Evolutionary conservation across 2,113 vertebrate species (phyloP), one percentile per base, ranked within the genome.

Genomic region (Stercorarius parasiticus): DNA sequence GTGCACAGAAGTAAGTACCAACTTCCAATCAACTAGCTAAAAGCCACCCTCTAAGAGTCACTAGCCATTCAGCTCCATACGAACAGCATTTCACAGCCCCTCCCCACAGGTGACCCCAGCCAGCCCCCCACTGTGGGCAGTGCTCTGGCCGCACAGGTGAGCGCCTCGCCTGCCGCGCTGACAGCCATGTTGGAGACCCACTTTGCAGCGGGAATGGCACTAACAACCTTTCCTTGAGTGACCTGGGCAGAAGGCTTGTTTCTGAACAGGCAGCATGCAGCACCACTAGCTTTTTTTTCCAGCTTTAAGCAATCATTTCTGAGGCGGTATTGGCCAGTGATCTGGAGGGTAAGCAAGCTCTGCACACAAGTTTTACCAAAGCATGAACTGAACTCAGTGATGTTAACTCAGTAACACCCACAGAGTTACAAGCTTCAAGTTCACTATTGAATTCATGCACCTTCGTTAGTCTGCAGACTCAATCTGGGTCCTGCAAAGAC

Each of bases 71-170:
- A 23, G 18, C 34, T 70, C 10, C 10, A 14, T 1, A 47, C 22
- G 66, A 13, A 53, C 0, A 2, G 49, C 27, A 65, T 42, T 49
- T 56, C 77, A 73, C 34, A n/a, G 38, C 22, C 55, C 15, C 32
- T 36, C 50, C 2, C 2, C 2, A 2, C 4, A 10, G 45, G 17
- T 53, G 55, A 17, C 16, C 29, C 32, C 0, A 0, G 43, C 16
- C 40, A 58, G 42, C n/a, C 52, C 42, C 42, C 38, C 1, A 1
- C 25, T 3, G 1, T 7, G 1, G 73, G 73, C 55, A 52, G 45
- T 10, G 7, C 32, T 36, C 53, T 7, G 22, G 59, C 58, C 40
- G 26, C 15, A 7, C 2, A 2, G 20, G 16, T 12, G 22, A 26
- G 18, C 18, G n/a, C 34, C 42, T 53, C 2, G 2, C 21, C 58